Conservation (phyloP, 2,888 invertebrate species). For the Glyphotaelius pellucidus region DNA sequence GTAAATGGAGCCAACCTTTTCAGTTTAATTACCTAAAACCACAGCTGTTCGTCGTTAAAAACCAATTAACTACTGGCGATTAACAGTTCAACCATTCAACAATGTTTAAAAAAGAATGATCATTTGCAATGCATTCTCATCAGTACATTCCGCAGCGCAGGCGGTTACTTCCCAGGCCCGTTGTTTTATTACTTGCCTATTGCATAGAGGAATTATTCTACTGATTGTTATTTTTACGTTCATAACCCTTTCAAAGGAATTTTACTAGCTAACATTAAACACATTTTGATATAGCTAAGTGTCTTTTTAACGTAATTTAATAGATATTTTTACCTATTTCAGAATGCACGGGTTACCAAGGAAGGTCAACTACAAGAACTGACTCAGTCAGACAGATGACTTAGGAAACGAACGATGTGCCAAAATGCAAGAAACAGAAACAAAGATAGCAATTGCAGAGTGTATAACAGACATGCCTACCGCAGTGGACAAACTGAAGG, state of each 20-base stretch:
- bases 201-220: neutral
- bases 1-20: neutral
- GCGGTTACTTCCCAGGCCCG: conserved; percentile 2
- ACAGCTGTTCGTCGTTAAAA: conserved; percentile 43
- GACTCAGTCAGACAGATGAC: conserved; percentile 38
- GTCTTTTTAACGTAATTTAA: neutral
- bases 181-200: neutral
- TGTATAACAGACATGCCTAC: conserved; percentile 60
- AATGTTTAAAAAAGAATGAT: conserved; percentile 17
- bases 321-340: neutral
- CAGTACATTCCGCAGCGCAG: conserved; percentile 15
- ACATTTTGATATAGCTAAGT: neutral
- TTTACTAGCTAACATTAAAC: neutral
- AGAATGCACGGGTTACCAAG: neutral
- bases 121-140: conserved; percentile 5
- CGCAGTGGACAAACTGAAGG: conserved; percentile 60
- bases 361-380: neutral
- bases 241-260: neutral
- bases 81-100: conserved; percentile 17
- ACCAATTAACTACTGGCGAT: conserved; percentile 25
- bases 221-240: neutral
- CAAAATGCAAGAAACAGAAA: conserved; percentile 66
- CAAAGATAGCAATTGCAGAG: conserved; percentile 52
- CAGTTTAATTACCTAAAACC: conserved; percentile 38
- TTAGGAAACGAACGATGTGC: conserved; percentile 54